Evolutionary conservation across 2,113 vertebrate species (phyloP), one percentile per base, ranked within the genome.

Genomic region (Phocoena phocoena): DNA sequence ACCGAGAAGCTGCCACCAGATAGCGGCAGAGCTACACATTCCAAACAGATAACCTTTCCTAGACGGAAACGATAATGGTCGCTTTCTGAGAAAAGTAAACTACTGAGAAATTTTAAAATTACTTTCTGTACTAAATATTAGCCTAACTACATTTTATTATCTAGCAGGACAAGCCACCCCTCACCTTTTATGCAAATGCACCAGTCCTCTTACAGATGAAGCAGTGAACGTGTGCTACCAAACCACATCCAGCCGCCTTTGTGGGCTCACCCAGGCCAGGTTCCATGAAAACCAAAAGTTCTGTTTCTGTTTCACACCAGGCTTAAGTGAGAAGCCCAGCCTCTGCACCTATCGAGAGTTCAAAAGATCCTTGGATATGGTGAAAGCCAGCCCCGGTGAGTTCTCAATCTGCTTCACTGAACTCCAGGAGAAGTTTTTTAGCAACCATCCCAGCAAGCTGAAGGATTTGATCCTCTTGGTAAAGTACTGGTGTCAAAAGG

Each of bases 401-500:
- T 98, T 97, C 31, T 74, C 98, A 0, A 2, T 65, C 73, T 98
- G 96, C 96, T 98, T 98, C 84, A 76, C 94, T 0, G 33, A 92
- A 28, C 92, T 98, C 21, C 98, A 97, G 93, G 21, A 70, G 87
- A 31, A 38, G 1, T 98, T 98, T 63, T 91, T 98, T 12, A 17
- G 33, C 1, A 4, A 14, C 31, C 79, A 1, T 1, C 95, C 97
- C 10, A 53, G 53, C 18, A 97, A 96, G 23, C 62, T 98, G 70
- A 98, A 93, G 85, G 93, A 71, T 26, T 92, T 98, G 93, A 98
- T 98, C 91, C 97, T 98, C 36, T 53, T 98, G 80, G 38, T 98
- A 44, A 98, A 98, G 58, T 1, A 73, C 83, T 98, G 98, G 98
- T 73, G 93, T 62, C 58, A 68, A 6, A 5, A 93, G 97, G 98